Percentiles rank a stretch among this genome's conserved stretches.
phyloP scores from a whole-genome alignment of 2,113 vertebrate genomes.

The Pipa parva region DNA sequence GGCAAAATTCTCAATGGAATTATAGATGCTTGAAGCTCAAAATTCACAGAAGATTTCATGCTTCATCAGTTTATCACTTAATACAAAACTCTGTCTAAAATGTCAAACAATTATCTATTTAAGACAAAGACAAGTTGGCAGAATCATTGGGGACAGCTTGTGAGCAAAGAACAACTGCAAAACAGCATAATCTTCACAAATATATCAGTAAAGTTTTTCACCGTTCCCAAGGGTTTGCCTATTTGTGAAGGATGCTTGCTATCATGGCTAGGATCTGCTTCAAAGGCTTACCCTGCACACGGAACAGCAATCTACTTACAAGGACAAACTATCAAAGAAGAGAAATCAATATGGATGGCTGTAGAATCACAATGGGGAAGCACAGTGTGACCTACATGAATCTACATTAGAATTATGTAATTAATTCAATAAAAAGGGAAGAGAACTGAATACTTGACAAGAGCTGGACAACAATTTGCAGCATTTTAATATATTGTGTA shows the following conservation, averaged over 20 bases:
- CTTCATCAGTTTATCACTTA: constrained; percentile 28
- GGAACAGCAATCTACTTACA: constrained; percentile 42
- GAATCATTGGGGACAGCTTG: constrained; percentile 45
- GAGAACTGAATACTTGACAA: not conserved
- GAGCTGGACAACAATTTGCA: not conserved
- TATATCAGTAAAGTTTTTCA: constrained; percentile 35
- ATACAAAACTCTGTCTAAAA: constrained; percentile 47
- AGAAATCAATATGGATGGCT: constrained; percentile 50
- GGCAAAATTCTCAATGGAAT: constrained; percentile 22
- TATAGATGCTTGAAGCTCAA: constrained; percentile 18
- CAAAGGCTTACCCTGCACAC: constrained; percentile 45
- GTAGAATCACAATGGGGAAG: constrained; percentile 30
- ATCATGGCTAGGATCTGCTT: constrained; percentile 47
- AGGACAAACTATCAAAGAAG: constrained; percentile 52
- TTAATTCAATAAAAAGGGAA: not conserved
- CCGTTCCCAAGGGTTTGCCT: constrained; percentile 24
- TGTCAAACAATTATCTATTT: constrained; percentile 50
- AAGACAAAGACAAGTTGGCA: constrained; percentile 25
- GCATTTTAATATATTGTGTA: not conserved
- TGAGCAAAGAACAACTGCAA: constrained; percentile 33
- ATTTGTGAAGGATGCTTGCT: constrained; percentile 5
- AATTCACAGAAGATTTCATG: constrained; percentile 25
- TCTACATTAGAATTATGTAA: not conserved
- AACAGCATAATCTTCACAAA: constrained; percentile 43
- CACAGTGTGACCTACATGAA: not conserved